These are phyloP conservation scores for Lycaena phlaeas DNA, from an alignment of 2,888 invertebrate species.

Conservation along the genomic window DNA sequence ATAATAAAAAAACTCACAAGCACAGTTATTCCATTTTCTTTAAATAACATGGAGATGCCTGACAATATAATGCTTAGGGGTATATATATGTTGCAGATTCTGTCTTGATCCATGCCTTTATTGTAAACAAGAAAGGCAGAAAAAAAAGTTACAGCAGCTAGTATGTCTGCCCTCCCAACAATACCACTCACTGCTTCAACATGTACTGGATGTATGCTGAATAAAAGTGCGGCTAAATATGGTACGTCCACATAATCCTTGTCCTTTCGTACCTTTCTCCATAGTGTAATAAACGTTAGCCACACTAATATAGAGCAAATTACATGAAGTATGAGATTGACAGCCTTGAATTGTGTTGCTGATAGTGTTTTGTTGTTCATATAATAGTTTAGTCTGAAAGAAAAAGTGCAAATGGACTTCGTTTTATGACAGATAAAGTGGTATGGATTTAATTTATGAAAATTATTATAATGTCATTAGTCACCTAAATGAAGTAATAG, in stretches of 20 bases:
- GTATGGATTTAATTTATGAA: no score
- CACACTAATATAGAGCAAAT: slow-evolving; percentile 51
- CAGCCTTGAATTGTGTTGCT: slow-evolving; percentile 79
- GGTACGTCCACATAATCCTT: slow-evolving; percentile 48
- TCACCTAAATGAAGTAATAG: slow-evolving; percentile 88
- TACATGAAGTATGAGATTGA: slow-evolving; percentile 83
- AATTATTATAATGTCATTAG: no score
- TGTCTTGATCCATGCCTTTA: slow-evolving; percentile 27
- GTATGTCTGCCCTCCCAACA: slow-evolving; percentile 93
- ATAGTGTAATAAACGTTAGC: slow-evolving; percentile 30
- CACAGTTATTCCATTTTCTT: slow-evolving; percentile 94
- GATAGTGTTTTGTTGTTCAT: slow-evolving; percentile 71
- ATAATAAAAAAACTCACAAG: slow-evolving; percentile 79
- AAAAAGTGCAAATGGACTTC: no score
- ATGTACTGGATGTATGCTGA: slow-evolving; percentile 94
- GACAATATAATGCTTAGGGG: slow-evolving; percentile 53
- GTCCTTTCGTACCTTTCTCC: slow-evolving; percentile 17
- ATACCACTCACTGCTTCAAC: slow-evolving; percentile 93
- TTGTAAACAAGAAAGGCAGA: slow-evolving; percentile 78
- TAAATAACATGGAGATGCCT: slow-evolving; percentile 85
- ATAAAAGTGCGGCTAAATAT: slow-evolving; percentile 80
- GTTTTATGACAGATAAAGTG: no score
- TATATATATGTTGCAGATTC: slow-evolving; percentile 27
- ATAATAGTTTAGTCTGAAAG: slow-evolving; percentile 77
- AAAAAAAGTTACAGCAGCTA: slow-evolving; percentile 86